Evolutionary conservation across 2,797 vertebrate genomes (phyloP), one percentile per base, ranked within the genome.

Genomic region (Chromis chromis): DNA sequence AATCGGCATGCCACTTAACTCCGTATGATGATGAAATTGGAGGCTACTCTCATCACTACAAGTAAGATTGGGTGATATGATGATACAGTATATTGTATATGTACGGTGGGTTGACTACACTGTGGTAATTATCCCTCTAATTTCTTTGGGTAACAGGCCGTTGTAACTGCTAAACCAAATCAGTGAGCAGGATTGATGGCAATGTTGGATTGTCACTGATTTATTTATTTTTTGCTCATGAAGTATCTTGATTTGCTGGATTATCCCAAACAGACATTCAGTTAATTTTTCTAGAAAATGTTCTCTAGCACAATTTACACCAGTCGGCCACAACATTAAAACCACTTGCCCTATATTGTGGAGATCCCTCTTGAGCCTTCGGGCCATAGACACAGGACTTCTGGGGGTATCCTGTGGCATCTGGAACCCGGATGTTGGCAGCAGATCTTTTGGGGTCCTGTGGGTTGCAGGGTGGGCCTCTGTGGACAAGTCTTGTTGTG

Each of bases 1-100:
- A 75, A 67, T 83, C 66, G 52, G 70, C 69, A 42, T 2, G n/a
- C 28, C 53, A 48, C 48, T 70, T 49, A 70, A 31, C 42, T 46
- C 58, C 0, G 39, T 17, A 11, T 55, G 52, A 49, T 24, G 57
- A 44, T 14, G 21, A 50, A 63, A n/a, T 48, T 16, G 16, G 71
- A 57, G 33, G 54, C 21, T 53, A 36, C 33, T 42, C 27, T 72
- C 22, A 48, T 56, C n/a, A 16, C 61, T 65, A 63, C 24, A 52
- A 53, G 33, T 6, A 36, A n/a, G 52, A 56, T 21, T 55, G 5
- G 50, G 25, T 49, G 16, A 31, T 53, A 50, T 17, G 42, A 24
- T 19, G 44, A 19, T 46, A 17, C n/a, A 49, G 1, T 49, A 8
- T 49, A 7, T 21, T 49, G 19, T 3, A 21, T 42, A 6, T 42